These are phyloP conservation scores for Sarcophaga bullata DNA, from an alignment of 1,140 invertebrate species.

Conservation along the genomic window DNA sequence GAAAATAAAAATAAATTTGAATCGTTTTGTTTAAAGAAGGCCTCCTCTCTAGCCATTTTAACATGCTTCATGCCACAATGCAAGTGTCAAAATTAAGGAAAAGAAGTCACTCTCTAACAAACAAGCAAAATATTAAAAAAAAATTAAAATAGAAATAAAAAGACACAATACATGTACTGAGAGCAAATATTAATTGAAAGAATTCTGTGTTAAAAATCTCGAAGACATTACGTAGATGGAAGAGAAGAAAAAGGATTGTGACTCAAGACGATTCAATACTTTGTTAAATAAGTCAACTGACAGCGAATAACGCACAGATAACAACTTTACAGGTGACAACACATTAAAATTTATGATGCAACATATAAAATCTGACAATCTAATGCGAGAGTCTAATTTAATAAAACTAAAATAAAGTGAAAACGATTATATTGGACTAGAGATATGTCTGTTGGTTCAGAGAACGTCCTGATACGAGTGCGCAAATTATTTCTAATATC, in stretches of 20 bases:
- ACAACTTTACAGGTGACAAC: neutral
- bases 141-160: too few species aligned
- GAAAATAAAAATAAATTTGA: neutral
- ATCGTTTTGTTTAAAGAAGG: neutral
- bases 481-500: too few species aligned
- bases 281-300: slow-evolving; percentile 1
- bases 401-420: too few species aligned
- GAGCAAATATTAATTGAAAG: neutral
- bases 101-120: slow-evolving; percentile 7
- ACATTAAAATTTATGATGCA: neutral
- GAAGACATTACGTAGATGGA: neutral
- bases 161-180: neutral
- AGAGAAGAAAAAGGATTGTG: too few species aligned
- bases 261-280: neutral
- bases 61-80: neutral
- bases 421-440: too few species aligned
- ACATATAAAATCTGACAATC: neutral
- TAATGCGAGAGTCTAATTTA: too few species aligned
- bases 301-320: neutral
- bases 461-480: too few species aligned
- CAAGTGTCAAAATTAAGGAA: slow-evolving; percentile 19
- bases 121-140: neutral
- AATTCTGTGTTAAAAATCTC: slow-evolving; percentile 1
- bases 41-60: neutral
- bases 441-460: too few species aligned